Conservation (phyloP, 2,113 vertebrate species). For the Parotia lawesii region DNA sequence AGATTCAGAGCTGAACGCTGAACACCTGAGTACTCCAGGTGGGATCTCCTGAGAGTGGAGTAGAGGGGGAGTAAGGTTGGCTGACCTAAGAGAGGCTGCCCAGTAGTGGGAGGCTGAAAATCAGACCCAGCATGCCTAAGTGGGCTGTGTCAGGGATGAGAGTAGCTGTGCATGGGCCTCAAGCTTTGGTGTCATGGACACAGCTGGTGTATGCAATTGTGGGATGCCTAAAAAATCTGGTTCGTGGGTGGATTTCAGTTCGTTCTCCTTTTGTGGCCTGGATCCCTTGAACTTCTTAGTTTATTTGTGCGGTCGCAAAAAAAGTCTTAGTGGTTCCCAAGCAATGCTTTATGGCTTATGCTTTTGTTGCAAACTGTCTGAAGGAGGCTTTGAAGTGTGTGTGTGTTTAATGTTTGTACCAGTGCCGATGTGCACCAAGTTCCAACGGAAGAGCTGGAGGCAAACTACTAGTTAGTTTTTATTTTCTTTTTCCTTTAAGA, state of each 20-base stretch:
- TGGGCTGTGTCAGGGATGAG: background rate
- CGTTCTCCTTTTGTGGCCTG: background rate
- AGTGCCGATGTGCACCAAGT: background rate
- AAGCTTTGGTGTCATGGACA: background rate
- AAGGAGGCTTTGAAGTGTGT: background rate
- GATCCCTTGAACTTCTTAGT: background rate
- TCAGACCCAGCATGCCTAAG: background rate
- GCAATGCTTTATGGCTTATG: background rate
- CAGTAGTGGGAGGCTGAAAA: background rate
- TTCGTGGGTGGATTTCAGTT: background rate
- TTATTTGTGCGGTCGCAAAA: background rate
- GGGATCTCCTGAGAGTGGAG: no score
- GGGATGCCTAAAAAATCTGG: background rate
- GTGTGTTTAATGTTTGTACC: background rate
- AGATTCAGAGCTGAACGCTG: background rate
- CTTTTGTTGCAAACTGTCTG: background rate
- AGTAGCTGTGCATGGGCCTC: background rate
- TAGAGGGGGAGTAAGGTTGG: background rate
- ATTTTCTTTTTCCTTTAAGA: background rate
- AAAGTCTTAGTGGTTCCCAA: background rate
- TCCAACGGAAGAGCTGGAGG: background rate
- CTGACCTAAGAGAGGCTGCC: background rate
- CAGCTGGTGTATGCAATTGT: background rate
- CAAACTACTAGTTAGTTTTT: background rate
- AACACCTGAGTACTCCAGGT: background rate